Evolutionary conservation across 2,888 invertebrate species (phyloP).

Genomic region (Hemithea aestivaria): DNA sequence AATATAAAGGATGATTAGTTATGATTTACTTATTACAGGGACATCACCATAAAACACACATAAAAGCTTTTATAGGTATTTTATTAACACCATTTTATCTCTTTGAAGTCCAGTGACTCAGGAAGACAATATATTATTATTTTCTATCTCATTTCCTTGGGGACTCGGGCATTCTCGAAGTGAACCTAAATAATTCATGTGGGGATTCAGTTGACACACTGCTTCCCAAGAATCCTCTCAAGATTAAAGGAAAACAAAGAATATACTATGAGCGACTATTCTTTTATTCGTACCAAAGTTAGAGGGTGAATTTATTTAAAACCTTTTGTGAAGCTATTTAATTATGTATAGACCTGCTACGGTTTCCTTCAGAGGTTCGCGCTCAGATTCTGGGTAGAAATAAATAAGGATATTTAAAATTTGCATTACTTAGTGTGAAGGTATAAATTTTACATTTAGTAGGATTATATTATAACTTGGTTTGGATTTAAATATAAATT

Average conservation of each 20-base stretch:
- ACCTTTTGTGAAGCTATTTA: slow-evolving; percentile 20
- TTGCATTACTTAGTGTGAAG: too few species aligned
- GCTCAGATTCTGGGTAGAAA: not conserved
- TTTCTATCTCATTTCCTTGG: slow-evolving; percentile 41
- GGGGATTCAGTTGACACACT: slow-evolving; percentile 52
- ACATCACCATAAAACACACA: too few species aligned
- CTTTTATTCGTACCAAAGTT: slow-evolving; percentile 1
- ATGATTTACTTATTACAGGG: too few species aligned
- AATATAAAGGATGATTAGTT: too few species aligned
- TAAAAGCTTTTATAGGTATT: too few species aligned
- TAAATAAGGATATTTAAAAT: not conserved
- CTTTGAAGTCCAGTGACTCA: too few species aligned
- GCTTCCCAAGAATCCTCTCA: slow-evolving; percentile 43
- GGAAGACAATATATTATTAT: slow-evolving; percentile 22
- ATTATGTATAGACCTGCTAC: slow-evolving; percentile 23
- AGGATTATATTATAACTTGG: too few species aligned
- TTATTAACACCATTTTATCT: too few species aligned
- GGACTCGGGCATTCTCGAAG: slow-evolving; percentile 40
- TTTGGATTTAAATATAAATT: too few species aligned
- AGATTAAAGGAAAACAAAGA: slow-evolving; percentile 52
- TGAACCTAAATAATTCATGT: slow-evolving; percentile 66
- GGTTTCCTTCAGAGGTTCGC: slow-evolving; percentile 8
- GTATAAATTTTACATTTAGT: too few species aligned
- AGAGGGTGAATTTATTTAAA: slow-evolving; percentile 32
- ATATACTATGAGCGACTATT: slow-evolving; percentile 27